These are phyloP conservation scores for Scaptomyza parva DNA, from an alignment of 2,888 invertebrate species.

Conservation along the genomic window DNA sequence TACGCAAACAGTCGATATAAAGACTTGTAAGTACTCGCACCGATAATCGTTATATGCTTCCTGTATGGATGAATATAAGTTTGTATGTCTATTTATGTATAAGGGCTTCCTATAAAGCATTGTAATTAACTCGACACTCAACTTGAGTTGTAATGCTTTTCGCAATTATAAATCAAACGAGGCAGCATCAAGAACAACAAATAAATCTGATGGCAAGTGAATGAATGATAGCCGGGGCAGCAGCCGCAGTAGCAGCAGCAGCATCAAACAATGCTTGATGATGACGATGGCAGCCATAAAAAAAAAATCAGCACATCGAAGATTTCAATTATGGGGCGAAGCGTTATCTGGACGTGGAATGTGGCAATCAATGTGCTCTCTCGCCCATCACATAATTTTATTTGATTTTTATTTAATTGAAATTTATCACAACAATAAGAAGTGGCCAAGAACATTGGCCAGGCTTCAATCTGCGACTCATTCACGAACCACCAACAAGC, in stretches of 20 bases:
- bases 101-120: constrained; percentile 22
- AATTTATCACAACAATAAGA: constrained; percentile 73
- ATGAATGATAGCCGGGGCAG: constrained; percentile 29
- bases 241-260: no score
- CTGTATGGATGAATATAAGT: not conserved
- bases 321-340: constrained; percentile 71
- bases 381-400: constrained; percentile 65
- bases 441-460: constrained; percentile 23
- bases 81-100: not conserved
- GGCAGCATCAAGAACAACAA: constrained; percentile 28
- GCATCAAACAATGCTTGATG: constrained; percentile 7
- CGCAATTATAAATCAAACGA: constrained; percentile 40
- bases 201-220: constrained; percentile 41
- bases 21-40: constrained; percentile 8
- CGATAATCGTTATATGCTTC: not conserved
- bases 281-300: constrained; percentile 52
- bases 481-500: constrained; percentile 1
- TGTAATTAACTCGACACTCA: constrained; percentile 58
- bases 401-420: constrained; percentile 77
- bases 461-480: constrained; percentile 5
- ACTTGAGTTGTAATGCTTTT: constrained; percentile 13
- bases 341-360: constrained; percentile 43
- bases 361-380: constrained; percentile 36
- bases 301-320: constrained; percentile 59
- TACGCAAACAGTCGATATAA: constrained; percentile 26